Evolutionary conservation across 2,797 vertebrate genomes (phyloP).

Genomic region (Chaetodon trifasciatus): DNA sequence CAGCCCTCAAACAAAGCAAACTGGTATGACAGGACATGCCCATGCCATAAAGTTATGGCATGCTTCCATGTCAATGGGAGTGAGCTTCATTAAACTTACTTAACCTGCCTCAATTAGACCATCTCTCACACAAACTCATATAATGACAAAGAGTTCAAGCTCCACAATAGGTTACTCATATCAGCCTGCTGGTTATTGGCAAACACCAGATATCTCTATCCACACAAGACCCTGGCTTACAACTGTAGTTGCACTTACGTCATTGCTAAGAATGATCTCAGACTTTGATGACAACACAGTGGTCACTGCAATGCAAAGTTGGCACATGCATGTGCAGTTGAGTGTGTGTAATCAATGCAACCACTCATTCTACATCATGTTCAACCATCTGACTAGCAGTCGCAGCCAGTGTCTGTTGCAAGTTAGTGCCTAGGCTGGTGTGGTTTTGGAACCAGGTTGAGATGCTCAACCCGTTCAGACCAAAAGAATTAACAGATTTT

Average conservation of each 20-base stretch:
- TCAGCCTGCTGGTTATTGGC: background rate
- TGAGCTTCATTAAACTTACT: background rate
- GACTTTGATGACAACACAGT: background rate
- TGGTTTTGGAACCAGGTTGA: background rate
- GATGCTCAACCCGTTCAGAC: slow-evolving; percentile 2
- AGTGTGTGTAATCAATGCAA: background rate
- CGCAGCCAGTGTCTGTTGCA: background rate
- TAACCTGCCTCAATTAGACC: background rate
- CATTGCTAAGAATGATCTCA: background rate
- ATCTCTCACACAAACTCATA: background rate
- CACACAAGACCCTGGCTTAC: background rate
- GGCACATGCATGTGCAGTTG: too few relatives aligned
- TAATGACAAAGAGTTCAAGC: background rate
- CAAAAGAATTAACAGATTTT: slow-evolving; percentile 2
- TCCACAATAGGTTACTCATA: background rate
- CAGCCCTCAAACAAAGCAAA: slow-evolving; percentile 16
- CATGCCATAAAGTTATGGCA: background rate
- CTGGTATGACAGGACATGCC: background rate
- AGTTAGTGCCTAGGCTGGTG: background rate
- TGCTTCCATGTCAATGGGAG: background rate
- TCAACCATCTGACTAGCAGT: background rate
- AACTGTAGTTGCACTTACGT: background rate
- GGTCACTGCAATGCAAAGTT: background rate
- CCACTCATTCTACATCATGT: background rate
- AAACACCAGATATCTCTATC: background rate